These are phyloP conservation scores for Philantomba maxwellii DNA, from an alignment of 2,113 vertebrate species.

Conservation along the genomic window DNA sequence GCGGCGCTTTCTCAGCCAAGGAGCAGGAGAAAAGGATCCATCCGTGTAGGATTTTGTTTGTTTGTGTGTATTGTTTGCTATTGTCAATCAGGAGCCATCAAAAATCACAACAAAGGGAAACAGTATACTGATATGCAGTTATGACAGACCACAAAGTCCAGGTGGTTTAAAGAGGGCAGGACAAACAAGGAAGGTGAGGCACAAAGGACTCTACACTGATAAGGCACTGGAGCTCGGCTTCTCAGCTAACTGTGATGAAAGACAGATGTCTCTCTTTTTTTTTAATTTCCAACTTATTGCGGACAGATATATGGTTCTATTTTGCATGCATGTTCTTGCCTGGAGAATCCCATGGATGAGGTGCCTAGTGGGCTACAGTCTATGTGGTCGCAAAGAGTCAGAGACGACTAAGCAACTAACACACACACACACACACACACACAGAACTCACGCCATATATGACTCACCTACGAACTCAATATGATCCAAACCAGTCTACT, in stretches of 20 bases:
- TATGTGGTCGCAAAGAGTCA: neutral
- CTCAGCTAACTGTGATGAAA: neutral
- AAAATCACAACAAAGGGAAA: neutral
- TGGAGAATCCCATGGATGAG: neutral
- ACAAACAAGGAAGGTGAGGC: neutral
- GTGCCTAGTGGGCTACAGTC: neutral
- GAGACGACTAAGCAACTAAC: neutral
- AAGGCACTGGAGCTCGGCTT: neutral
- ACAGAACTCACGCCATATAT: rapidly evolving
- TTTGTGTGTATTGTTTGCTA: neutral
- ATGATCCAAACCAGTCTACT: neutral
- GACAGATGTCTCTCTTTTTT: neutral
- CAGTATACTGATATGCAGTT: neutral
- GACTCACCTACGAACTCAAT: neutral
- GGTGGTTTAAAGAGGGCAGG: neutral
- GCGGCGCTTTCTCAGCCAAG: neutral
- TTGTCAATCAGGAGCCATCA: neutral
- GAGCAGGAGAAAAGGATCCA: neutral
- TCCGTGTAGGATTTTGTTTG: neutral
- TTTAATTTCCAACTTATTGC: neutral
- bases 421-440: neutral
- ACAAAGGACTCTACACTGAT: neutral
- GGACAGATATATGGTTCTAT: neutral
- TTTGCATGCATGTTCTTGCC: neutral
- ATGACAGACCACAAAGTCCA: neutral